Percentiles rank a stretch among this genome's conserved stretches.
phyloP scores from a whole-genome alignment of 1,140 invertebrate genomes.

The Ceratosolen solmsi region DNA sequence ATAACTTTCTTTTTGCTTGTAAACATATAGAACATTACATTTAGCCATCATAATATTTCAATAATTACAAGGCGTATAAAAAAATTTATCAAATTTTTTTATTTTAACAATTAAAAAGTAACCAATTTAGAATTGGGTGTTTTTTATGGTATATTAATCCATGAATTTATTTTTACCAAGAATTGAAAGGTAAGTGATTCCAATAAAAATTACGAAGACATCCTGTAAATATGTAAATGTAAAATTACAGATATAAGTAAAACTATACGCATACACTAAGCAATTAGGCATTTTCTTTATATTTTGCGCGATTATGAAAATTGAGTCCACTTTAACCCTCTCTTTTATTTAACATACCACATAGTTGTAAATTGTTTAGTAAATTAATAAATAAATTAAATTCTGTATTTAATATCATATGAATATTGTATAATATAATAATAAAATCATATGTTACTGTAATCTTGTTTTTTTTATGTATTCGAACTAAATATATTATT shows the following conservation, averaged over 20 bases:
- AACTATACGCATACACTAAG: background rate
- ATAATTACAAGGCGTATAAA: slow-evolving; percentile 30
- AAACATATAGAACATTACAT: background rate
- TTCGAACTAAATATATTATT: background rate
- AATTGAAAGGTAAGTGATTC: background rate
- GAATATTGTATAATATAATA: too few relatives aligned
- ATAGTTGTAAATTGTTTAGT: slow-evolving; percentile 13
- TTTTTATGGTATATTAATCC: background rate
- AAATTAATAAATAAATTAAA: slow-evolving; percentile 3
- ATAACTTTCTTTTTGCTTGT: background rate
- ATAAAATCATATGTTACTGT: too few relatives aligned
- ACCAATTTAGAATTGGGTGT: slow-evolving; percentile 3
- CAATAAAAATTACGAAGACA: background rate
- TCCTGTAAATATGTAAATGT: slow-evolving; percentile 8
- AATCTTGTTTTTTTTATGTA: background rate
- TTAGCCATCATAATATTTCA: slow-evolving; percentile 20
- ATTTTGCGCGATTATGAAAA: slow-evolving; percentile 51
- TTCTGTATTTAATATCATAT: background rate
- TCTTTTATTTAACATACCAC: slow-evolving; percentile 50
- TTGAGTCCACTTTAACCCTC: slow-evolving; percentile 63
- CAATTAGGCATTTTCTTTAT: background rate
- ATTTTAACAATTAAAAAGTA: background rate
- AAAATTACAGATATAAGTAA: slow-evolving; percentile 7
- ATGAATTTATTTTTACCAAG: background rate
- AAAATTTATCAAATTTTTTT: slow-evolving; percentile 37